These are phyloP conservation scores for Hylia prasina DNA, from an alignment of 2,113 vertebrate species.

Conservation along the genomic window DNA sequence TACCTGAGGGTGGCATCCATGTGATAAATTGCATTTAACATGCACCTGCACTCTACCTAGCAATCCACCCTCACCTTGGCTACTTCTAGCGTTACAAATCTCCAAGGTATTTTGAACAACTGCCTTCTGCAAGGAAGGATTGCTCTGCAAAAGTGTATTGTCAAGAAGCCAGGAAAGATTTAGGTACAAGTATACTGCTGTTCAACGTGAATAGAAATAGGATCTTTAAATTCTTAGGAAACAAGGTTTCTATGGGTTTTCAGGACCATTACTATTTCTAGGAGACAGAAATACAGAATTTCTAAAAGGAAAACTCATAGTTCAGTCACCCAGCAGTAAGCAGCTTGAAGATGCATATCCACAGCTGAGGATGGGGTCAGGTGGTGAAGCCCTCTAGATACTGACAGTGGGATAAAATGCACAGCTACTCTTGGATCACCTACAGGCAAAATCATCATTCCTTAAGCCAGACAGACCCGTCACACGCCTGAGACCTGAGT, in stretches of 20 bases:
- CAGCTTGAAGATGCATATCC: fast-evolving
- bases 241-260: neutral
- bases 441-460: neutral
- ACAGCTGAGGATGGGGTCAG: neutral
- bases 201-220: neutral
- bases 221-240: neutral
- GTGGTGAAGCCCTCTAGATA: neutral
- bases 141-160: neutral
- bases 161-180: neutral
- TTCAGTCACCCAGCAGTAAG: neutral
- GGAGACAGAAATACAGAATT: neutral
- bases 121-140: neutral
- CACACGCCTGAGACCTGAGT: fast-evolving
- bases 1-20: neutral
- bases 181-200: neutral
- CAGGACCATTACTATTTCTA: neutral
- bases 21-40: constrained; percentile 45
- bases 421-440: neutral
- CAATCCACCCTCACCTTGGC: constrained; percentile 21
- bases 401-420: neutral
- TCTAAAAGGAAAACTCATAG: neutral
- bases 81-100: neutral
- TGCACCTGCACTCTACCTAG: neutral
- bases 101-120: neutral
- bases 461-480: neutral